phyloP scores from a whole-genome alignment of 2,888 invertebrate species.

The Agonopterix heracliana region DNA sequence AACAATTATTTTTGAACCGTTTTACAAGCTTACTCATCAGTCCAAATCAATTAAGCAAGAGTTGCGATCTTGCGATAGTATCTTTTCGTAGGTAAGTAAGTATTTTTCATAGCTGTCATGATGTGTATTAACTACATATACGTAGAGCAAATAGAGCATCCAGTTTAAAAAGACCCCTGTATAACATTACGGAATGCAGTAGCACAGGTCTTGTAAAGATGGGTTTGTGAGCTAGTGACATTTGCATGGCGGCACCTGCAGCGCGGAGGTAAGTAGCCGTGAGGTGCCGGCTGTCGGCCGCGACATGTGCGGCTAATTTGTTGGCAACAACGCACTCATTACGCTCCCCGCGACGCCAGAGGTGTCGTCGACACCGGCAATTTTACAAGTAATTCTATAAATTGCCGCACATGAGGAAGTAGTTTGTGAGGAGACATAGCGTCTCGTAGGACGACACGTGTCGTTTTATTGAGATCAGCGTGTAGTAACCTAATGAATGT shows the following conservation, averaged over 20 bases:
- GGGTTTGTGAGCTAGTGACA: conserved; percentile 22
- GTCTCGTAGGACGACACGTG: neutral
- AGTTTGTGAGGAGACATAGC: conserved; percentile 25
- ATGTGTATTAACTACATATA: too few relatives aligned
- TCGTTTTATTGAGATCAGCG: neutral
- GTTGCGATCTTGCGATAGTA: too few relatives aligned
- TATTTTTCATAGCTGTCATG: neutral
- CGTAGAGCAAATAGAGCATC: too few relatives aligned
- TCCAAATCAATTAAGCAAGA: too few relatives aligned
- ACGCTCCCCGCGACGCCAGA: conserved; percentile 55
- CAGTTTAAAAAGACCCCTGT: too few relatives aligned
- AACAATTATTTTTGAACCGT: too few relatives aligned
- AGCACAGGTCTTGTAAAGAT: too few relatives aligned
- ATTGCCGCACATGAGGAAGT: conserved; percentile 44
- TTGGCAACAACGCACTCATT: conserved; percentile 61
- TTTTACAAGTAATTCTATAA: conserved; percentile 63
- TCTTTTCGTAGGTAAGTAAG: neutral
- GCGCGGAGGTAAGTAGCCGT: conserved; percentile 17
- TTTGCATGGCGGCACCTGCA: conserved; percentile 51
- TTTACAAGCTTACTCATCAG: too few relatives aligned
- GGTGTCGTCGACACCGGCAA: conserved; percentile 60
- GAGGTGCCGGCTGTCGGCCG: conserved; percentile 57
- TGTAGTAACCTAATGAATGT: too few relatives aligned
- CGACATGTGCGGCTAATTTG: conserved; percentile 74
- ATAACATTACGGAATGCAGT: too few relatives aligned